These are phyloP conservation scores for Cataglyphis rosenhaueri DNA, from an alignment of 2,888 invertebrate species.

Conservation along the genomic window DNA sequence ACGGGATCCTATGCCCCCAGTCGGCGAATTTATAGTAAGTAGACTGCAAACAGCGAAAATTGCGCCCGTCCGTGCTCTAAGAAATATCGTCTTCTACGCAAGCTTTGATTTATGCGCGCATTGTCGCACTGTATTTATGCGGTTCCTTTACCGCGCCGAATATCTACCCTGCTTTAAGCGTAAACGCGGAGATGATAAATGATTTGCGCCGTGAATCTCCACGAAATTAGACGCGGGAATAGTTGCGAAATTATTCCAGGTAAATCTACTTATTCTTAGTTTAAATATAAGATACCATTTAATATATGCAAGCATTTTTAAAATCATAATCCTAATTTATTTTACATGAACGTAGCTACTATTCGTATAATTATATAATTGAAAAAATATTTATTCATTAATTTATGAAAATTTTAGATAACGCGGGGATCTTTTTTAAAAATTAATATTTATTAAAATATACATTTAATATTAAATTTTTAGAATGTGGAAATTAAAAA, in stretches of 20 bases:
- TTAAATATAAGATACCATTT: conserved; percentile 3
- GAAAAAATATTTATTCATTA: neutral
- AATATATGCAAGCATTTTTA: conserved; percentile 7
- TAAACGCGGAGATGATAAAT: conserved; percentile 53
- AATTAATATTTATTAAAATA: neutral
- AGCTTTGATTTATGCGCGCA: conserved; percentile 49
- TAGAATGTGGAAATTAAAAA: neutral
- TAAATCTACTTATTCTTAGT: conserved; percentile 29
- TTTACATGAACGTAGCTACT: too few relatives aligned
- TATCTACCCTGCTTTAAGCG: conserved; percentile 49
- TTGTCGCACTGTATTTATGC: conserved; percentile 53
- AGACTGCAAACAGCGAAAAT: conserved; percentile 55
- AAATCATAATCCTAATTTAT: conserved; percentile 15
- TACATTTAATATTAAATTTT: neutral
- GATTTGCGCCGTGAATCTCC: conserved; percentile 48
- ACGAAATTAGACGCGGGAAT: conserved; percentile 41
- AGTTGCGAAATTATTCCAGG: conserved; percentile 37
- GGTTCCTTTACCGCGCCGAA: conserved; percentile 53
- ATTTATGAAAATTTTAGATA: neutral
- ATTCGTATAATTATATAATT: neutral
- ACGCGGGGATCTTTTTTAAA: neutral
- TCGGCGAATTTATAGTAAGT: conserved; percentile 55
- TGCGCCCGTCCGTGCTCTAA: conserved; percentile 49
- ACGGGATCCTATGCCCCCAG: conserved; percentile 40
- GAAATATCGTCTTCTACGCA: conserved; percentile 54